Base-by-base conservation (phyloP, 2,797 vertebrate species). In the Melanogrammus aeglefinus region DNA sequence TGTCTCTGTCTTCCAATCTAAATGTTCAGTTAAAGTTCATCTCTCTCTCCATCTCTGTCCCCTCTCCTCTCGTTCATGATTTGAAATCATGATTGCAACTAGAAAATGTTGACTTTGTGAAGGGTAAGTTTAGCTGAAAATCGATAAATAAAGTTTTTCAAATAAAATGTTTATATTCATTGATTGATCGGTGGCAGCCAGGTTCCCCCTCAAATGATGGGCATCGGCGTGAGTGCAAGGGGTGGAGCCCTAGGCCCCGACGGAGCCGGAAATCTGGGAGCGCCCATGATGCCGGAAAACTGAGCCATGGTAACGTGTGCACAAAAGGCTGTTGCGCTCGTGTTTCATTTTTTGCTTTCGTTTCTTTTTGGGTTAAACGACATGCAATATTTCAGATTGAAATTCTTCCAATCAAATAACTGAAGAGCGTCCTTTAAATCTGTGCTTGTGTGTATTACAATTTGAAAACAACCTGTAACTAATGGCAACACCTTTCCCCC, bases 291-390 rank as follows among this genome's bases (percentile, higher is more conserved):
- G 95, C 94, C 96, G 86, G 97, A 99, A 94, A 98, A 97, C 90
- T 96, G 96, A 95, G 91, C 96, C 85, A 97, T 97, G 98, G 97
- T 99, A 99, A 98, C 1, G 96, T 97, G 97, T 96, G 92, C 86
- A 79, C 84, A 73, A 57, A 73, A 77, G 21, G 8, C 33, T 70
- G n/a, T 70, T 24, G 41, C 41, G 41, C 41, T 44, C 41, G 10
- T 13, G 0, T 44, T 44, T 12, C 41, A 13, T 44, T 44, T 44
- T 44, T 44, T 3, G 14, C 1, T 3, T 4, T 1, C 0, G 13
- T 44, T 44, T 16, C 41, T 29, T 27, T 29, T 29, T 29, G 66
- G 9, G 66, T n/a, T n/a, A n/a, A n/a, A n/a, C n/a, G n/a, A n/a
- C n/a, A n/a, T n/a, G n/a, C n/a, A n/a, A n/a, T n/a, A n/a, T n/a